Conservation (phyloP, 2,888 invertebrate genomes). For the Drosophila falleni region DNA sequence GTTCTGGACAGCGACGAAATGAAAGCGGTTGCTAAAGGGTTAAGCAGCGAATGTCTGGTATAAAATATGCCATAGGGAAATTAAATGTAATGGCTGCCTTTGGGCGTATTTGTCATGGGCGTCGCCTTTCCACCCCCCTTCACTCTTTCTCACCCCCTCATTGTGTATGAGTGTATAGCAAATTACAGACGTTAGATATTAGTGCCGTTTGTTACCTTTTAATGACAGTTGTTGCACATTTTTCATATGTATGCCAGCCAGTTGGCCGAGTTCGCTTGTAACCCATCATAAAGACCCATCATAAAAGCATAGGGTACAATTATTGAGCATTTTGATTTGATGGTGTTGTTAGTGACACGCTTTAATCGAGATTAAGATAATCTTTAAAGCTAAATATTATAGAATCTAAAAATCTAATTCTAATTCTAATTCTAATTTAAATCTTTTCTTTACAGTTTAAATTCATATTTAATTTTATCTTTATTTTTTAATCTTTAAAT, state of each 20-base stretch:
- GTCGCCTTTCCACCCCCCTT: background rate
- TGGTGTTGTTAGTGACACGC: background rate
- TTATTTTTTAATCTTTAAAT: too few relatives aligned
- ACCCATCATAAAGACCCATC: constrained; percentile 7
- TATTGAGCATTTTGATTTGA: background rate
- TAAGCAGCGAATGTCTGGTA: constrained; percentile 36
- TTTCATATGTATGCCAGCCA: constrained; percentile 33
- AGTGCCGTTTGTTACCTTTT: constrained; percentile 46
- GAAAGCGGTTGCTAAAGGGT: constrained; percentile 30
- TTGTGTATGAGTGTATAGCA: constrained; percentile 6
- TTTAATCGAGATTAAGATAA: background rate
- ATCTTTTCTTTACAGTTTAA: too few relatives aligned
- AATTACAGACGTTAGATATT: constrained; percentile 32
- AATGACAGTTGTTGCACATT: constrained; percentile 45
- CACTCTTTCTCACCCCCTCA: background rate
- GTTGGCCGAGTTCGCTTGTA: constrained; percentile 10
- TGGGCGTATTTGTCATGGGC: constrained; percentile 30
- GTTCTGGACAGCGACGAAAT: constrained; percentile 23
- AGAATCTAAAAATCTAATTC: too few relatives aligned
- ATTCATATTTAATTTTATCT: too few relatives aligned
- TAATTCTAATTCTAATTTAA: too few relatives aligned
- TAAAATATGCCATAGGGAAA: constrained; percentile 59
- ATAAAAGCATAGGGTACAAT: background rate
- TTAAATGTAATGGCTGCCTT: constrained; percentile 45
- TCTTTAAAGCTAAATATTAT: too few relatives aligned